A percentile compares a stretch with the other conserved stretches of the same genome.
Evolutionary conservation across 2,888 invertebrate genomes (phyloP).

Genomic region (Drosophila tanythrix): DNA sequence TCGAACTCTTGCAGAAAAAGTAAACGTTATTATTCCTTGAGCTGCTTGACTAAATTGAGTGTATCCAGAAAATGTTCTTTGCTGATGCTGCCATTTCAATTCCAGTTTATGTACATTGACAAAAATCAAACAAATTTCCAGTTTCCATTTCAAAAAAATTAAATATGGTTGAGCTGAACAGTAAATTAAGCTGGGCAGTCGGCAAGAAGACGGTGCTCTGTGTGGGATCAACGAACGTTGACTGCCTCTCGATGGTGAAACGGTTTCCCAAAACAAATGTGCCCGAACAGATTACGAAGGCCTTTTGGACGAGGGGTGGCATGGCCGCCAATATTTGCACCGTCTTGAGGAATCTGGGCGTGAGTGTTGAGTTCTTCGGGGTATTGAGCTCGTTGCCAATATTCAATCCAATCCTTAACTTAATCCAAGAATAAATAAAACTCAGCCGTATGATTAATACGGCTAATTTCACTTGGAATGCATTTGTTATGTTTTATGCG

Average conservation of each 20-base stretch:
- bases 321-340: constrained; percentile 89
- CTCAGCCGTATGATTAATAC: constrained; percentile 4
- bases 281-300: constrained; percentile 86
- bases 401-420: constrained; percentile 56
- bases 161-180: constrained; percentile 25
- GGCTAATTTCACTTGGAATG: constrained; percentile 1
- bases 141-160: no score
- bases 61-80: background rate
- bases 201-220: constrained; percentile 84
- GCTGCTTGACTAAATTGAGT: background rate
- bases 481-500: constrained; percentile 7
- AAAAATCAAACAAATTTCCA: background rate
- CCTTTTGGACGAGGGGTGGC: constrained; percentile 88
- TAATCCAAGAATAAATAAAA: background rate
- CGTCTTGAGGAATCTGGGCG: constrained; percentile 87
- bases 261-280: constrained; percentile 88
- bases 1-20: background rate
- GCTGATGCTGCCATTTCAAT: background rate
- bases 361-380: constrained; percentile 86
- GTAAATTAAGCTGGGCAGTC: constrained; percentile 45
- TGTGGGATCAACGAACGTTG: constrained; percentile 88
- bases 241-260: constrained; percentile 87
- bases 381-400: constrained; percentile 85
- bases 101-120: background rate
- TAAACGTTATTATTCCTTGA: background rate